Percentiles rank a stretch among this genome's conserved stretches.
These are phyloP conservation scores for Crossaster papposus DNA, from an alignment of 53 echinoderm and acorn worm species.

Conservation along the genomic window DNA sequence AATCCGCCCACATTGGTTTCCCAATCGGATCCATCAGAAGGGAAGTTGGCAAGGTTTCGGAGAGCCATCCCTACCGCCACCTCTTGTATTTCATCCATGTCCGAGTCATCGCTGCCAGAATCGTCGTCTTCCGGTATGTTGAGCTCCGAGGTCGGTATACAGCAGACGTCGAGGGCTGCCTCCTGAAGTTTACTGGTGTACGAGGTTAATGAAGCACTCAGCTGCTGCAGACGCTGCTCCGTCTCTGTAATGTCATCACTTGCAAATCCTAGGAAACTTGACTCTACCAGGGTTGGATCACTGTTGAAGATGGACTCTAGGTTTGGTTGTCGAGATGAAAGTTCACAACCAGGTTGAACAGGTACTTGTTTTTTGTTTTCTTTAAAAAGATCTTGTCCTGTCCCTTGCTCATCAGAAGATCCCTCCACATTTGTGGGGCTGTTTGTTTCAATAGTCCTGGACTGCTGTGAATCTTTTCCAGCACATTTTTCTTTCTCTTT, in stretches of 20 bases:
- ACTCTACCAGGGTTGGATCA: constrained; percentile 63
- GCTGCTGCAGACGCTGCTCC: constrained; percentile 48
- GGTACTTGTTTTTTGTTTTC: not conserved
- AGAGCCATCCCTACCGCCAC: constrained; percentile 78
- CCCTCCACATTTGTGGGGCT: not conserved
- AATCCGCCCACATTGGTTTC: constrained; percentile 83
- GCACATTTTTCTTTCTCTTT: not conserved
- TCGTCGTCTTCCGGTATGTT: constrained; percentile 55
- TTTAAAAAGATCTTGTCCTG: not conserved
- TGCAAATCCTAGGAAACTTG: constrained; percentile 80
- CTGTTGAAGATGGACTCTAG: constrained; percentile 70
- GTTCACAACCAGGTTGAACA: not conserved
- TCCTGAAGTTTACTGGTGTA: constrained; percentile 66
- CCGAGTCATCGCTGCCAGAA: constrained; percentile 56
- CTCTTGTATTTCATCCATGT: constrained; percentile 61
- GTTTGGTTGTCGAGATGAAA: constrained; percentile 9
- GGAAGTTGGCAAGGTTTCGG: constrained; percentile 84
- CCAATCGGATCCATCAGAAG: constrained; percentile 96
- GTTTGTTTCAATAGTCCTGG: not conserved
- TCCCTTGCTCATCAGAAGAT: not conserved
- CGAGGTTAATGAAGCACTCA: constrained; percentile 26
- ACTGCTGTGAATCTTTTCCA: not conserved
- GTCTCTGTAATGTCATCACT: constrained; percentile 83
- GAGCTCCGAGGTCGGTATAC: constrained; percentile 80
- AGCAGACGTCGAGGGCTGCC: constrained; percentile 84